Conservation (phyloP, 2,797 vertebrate species). For the Schizopygopsis pylzovi region DNA sequence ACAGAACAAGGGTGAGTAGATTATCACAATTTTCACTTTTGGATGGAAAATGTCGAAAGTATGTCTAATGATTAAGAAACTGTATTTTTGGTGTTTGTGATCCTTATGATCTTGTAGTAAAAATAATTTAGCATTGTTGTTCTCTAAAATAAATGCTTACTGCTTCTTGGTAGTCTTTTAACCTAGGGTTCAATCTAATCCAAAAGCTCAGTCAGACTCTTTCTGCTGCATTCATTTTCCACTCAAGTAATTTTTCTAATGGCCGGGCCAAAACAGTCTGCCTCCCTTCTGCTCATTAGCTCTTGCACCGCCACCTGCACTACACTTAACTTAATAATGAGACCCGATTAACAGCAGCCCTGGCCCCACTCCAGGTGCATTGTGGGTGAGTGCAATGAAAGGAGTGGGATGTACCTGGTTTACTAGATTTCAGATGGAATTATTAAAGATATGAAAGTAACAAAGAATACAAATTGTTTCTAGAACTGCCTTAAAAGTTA, state of each 20-base stretch:
- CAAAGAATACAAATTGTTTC: background rate
- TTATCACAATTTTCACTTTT: background rate
- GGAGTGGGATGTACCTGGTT: conserved; percentile 67
- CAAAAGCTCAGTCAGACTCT: conserved; percentile 74
- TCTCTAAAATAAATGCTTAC: background rate
- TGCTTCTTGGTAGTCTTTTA: background rate
- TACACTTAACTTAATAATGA: conserved; percentile 84
- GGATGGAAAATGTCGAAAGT: background rate
- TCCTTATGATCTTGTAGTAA: background rate
- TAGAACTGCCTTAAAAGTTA: background rate
- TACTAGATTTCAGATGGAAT: conserved; percentile 63
- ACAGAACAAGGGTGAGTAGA: background rate
- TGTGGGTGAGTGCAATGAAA: conserved; percentile 62
- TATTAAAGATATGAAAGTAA: conserved; percentile 61
- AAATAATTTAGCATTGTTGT: background rate
- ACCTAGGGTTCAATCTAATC: conserved; percentile 73
- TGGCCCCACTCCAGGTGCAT: conserved; percentile 79
- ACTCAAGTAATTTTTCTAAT: conserved; percentile 86
- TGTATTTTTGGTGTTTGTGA: background rate
- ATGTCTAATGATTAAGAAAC: background rate
- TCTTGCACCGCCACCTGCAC: conserved; percentile 76
- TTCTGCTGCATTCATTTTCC: conserved; percentile 82
- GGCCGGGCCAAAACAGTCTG: conserved; percentile 73
- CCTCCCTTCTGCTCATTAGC: conserved; percentile 84
- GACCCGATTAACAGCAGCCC: conserved; percentile 80